Conservation (phyloP, 2,888 invertebrate genomes). For the Nomada fabriciana region DNA sequence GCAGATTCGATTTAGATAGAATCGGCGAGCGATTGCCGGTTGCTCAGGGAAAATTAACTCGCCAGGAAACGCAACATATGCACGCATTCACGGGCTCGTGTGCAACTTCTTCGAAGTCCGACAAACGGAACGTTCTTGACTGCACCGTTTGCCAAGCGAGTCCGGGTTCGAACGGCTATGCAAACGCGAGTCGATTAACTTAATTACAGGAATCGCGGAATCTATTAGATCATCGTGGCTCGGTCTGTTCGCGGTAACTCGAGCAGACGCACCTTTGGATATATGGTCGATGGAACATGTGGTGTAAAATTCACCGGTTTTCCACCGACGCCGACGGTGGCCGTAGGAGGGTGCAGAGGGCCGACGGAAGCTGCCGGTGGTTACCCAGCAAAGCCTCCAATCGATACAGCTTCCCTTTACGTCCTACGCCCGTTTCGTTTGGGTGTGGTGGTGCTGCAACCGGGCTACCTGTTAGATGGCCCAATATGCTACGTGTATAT, state of each 20-base stretch:
- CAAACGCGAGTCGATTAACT: conserved; percentile 49
- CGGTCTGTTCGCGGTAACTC: conserved; percentile 40
- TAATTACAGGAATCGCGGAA: conserved; percentile 60
- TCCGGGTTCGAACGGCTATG: neutral
- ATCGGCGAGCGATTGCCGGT: neutral
- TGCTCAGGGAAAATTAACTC: neutral
- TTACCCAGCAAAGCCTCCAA: conserved; percentile 81
- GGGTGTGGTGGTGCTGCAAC: conserved; percentile 45
- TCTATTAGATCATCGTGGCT: conserved; percentile 50
- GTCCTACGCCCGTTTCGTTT: conserved; percentile 64
- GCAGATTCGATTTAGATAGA: neutral
- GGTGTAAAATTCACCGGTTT: conserved; percentile 62
- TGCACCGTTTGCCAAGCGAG: neutral
- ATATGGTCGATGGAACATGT: conserved; percentile 58
- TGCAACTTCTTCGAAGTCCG: neutral
- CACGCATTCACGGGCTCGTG: neutral
- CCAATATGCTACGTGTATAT: conserved; percentile 35
- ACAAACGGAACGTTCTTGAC: neutral
- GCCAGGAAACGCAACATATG: neutral
- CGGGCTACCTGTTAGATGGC: conserved; percentile 63
- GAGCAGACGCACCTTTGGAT: conserved; percentile 41
- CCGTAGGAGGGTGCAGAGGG: conserved; percentile 39
- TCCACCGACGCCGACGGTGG: neutral
- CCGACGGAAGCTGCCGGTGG: conserved; percentile 49
- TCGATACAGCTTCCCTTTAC: conserved; percentile 82